phyloP scores from a whole-genome alignment of 2,888 invertebrate genomes.

The Metellina segmentata region DNA sequence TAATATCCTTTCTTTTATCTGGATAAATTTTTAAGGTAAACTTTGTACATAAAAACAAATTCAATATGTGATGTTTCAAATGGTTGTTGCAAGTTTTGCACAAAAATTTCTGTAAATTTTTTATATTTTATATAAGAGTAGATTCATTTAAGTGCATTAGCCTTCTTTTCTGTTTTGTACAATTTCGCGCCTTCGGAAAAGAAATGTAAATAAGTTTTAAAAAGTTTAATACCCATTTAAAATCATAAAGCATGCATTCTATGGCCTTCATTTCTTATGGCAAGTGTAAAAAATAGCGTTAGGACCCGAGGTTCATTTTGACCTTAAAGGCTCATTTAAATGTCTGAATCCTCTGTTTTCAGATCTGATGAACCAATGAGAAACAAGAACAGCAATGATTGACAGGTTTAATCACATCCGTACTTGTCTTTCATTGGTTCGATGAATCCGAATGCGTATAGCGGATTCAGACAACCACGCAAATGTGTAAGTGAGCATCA shows the following conservation, averaged over 20 bases:
- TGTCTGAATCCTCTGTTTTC: no score
- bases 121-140: constrained; percentile 71
- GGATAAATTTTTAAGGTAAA: constrained; percentile 53
- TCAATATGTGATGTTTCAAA: constrained; percentile 70
- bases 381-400: no score
- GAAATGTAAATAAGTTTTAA: constrained; percentile 75
- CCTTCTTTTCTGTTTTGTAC: constrained; percentile 76
- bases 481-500: no score
- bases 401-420: no score
- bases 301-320: constrained; percentile 1
- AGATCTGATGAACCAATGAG: no score
- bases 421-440: no score
- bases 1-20: constrained; percentile 74
- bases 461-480: no score
- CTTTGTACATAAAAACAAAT: constrained; percentile 68
- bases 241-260: constrained; percentile 49
- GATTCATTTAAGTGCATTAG: constrained; percentile 75
- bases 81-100: constrained; percentile 73
- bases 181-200: constrained; percentile 74
- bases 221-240: constrained; percentile 49
- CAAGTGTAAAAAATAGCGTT: constrained; percentile 37
- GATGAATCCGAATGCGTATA: no score
- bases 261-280: constrained; percentile 50
- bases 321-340: background rate
- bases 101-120: constrained; percentile 76